Base-by-base conservation (phyloP, 2,797 vertebrate genomes). In the Myotis pilosus region DNA sequence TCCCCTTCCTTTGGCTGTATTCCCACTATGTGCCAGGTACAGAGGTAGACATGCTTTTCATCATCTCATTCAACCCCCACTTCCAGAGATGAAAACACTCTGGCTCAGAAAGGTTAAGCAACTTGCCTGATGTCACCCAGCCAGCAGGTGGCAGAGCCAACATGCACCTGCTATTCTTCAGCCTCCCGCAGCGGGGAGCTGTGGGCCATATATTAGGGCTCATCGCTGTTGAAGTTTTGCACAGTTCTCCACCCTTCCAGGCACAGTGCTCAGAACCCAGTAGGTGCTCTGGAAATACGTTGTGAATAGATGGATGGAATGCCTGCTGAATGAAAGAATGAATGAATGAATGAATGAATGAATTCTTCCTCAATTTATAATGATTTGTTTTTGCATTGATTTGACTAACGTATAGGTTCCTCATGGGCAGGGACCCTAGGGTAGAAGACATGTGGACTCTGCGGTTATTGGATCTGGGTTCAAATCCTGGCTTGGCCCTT, bases 1-100 rank as follows among this genome's bases (percentile, higher is more conserved):
- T 55, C 22, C 36, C 60, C n/a, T 53, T 20, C 49, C 57, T 0
- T 0, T 0, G 72, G 20, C 38, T 10, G 28, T 3, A 17, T 2
- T 5, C 33, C 81, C 25, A 3, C 33, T 8, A 0, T 8, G 30
- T 23, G 25, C 74, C 49, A 33, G 60, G 20, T 0, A 6, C 17
- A 15, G n/a, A 10, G 19, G 23, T 0, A 0, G 25, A 12, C 1
- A 20, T 8, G 16, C 16, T 33, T 0, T 7, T 62, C 41, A 23
- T 5, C 60, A 3, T 9, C 49, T 55, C 55, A 23, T 4, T 25
- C 55, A 19, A 20, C 1, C 38, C 36, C 66, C 41, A 12, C 17
- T 53, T 64, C 36, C 4, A 72, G 10, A 44, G 60, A 49, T 3
- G 13, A n/a, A 13, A 38, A 8, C 0, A 1, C 17, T 22, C 25